Evolutionary conservation across 2,797 vertebrate species (phyloP), one percentile per base, ranked within the genome.

Genomic region (Semotilus atromaculatus): DNA sequence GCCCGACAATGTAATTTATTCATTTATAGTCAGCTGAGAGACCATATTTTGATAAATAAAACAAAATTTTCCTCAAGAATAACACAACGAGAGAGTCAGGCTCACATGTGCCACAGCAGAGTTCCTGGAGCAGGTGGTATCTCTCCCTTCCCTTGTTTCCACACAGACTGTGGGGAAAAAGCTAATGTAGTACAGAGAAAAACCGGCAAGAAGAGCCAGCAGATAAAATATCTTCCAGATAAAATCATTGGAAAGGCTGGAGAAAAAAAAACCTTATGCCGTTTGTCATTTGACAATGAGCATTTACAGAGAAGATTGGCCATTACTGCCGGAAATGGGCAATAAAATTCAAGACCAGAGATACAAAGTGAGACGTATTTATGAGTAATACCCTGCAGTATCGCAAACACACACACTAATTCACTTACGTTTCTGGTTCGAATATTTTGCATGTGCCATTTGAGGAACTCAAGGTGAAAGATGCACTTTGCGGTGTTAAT

Each of bases 1-100:
- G 80, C 67, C 81, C 84, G 43, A 75, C 77, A 48, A 55, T 51
- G 53, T 87, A 73, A 87, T 88, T 86, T 87, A 88, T 89, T 87
- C 38, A 82, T 87, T 80, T 87, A 74, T 45, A 68, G 81, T 81
- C 77, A 87, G 86, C 79, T 74, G 83, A 84, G 72, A 74, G 70
- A 62, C 23, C 64, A 67, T 76, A 58, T 81, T 86, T 82, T 85
- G 79, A 74, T 79, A 79, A 85, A 88, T 83, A 85, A 83, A 85
- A 85, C 70, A 77, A 51, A 36, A 36, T 45, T 19, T 51, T 74
- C 48, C 38, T 67, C 67, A 58, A 86, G 70, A 84, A 84, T 60
- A 38, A 85, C 40, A 85, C 82, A 82, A 86, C 16, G 14, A 43
- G 53, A 83, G 40, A 74, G 51, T 36, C 51, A 43, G 68, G 72